Evolutionary conservation across 2,888 invertebrate genomes (phyloP).

Genomic region (Sarcophaga variegata): DNA sequence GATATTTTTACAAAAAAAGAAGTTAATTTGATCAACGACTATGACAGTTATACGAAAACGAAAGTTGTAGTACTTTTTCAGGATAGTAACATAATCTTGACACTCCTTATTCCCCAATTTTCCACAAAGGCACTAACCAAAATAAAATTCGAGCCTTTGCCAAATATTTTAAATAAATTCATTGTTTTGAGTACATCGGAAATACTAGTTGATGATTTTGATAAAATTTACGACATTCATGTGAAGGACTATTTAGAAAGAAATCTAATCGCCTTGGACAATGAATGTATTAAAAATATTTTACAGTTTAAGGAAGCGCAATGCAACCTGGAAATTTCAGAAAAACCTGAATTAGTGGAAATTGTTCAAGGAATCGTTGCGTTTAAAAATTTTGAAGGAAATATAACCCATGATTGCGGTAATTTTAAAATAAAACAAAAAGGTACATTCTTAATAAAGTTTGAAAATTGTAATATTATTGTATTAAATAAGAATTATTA

Average conservation of each 20-base stretch:
- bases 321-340: too few species aligned
- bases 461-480: too few species aligned
- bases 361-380: too few species aligned
- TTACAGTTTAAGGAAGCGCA: constrained; percentile 2
- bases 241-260: not conserved
- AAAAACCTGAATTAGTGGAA: too few species aligned
- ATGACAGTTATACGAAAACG: constrained; percentile 44
- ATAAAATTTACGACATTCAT: not conserved
- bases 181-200: not conserved
- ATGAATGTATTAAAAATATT: constrained; percentile 25
- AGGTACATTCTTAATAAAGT: too few species aligned
- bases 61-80: not conserved
- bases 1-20: constrained; percentile 60
- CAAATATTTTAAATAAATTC: not conserved
- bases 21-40: constrained; percentile 41
- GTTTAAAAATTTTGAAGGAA: too few species aligned
- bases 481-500: too few species aligned
- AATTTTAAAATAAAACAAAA: too few species aligned
- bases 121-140: not conserved
- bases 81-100: not conserved
- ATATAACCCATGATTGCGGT: too few species aligned
- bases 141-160: not conserved
- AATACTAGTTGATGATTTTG: not conserved
- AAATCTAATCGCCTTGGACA: constrained; percentile 1
- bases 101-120: not conserved